phyloP scores from a whole-genome alignment of 2,888 invertebrate species.

The Elaeidobius kamerunicus region DNA sequence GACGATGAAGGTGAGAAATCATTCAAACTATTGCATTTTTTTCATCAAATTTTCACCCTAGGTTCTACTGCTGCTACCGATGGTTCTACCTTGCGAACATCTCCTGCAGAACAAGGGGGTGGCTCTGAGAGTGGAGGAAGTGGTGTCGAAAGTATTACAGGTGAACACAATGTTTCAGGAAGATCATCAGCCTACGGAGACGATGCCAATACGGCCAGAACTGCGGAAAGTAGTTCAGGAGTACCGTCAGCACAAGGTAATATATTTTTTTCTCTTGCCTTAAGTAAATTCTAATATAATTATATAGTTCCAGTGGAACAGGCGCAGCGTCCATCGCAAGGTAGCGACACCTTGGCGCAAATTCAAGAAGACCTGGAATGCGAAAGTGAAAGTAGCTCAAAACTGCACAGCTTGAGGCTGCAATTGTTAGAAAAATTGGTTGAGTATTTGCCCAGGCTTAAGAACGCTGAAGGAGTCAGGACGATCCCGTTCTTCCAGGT shows the following conservation, averaged over 20 bases:
- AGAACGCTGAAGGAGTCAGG: conserved; percentile 75
- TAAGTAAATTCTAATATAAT: background rate
- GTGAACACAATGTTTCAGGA: conserved; percentile 74
- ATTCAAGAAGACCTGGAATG: conserved; percentile 43
- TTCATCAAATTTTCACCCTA: no score
- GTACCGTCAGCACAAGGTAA: conserved; percentile 63
- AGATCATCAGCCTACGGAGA: conserved; percentile 90
- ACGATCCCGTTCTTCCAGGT: conserved; percentile 87
- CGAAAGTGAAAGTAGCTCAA: conserved; percentile 47
- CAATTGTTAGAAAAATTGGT: conserved; percentile 73
- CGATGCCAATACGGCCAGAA: conserved; percentile 54
- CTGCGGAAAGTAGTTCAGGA: conserved; percentile 56
- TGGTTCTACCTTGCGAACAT: conserved; percentile 85
- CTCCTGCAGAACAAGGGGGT: conserved; percentile 70
- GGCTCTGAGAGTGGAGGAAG: conserved; percentile 91
- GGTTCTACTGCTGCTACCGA: conserved; percentile 89
- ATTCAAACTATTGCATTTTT: background rate
- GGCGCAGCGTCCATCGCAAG: conserved; percentile 28
- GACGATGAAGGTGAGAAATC: conserved; percentile 74
- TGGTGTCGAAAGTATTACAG: conserved; percentile 84
- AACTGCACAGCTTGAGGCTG: conserved; percentile 66
- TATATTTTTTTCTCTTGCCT: conserved; percentile 25
- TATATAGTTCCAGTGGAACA: conserved; percentile 41
- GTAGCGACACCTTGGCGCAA: conserved; percentile 28
- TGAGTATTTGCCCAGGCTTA: conserved; percentile 72